Base-by-base conservation (phyloP, 64 coral and sea anemone species). In the Dendrophyllia cribrosa region DNA sequence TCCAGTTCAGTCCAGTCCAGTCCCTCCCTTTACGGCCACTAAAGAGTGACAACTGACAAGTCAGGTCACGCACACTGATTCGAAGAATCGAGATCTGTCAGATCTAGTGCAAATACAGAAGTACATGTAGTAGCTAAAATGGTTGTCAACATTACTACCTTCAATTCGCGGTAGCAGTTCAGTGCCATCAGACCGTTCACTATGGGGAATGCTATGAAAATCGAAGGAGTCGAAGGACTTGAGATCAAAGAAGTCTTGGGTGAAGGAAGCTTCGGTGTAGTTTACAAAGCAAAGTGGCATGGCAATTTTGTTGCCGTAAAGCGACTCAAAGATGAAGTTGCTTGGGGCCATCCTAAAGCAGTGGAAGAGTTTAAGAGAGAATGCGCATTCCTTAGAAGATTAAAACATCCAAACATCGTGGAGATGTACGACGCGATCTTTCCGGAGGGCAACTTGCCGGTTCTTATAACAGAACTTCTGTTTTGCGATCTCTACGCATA, bases 331-430 rank as follows among this genome's bases (percentile, higher is more conserved):
- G 79, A 82, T 8, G 79, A 82, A 3, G 60, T 82, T 4, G 34
- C 58, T 15, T 64, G 53, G n/a, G 21, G 16, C 16, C 26, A 64
- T 17, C 79, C 79, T 3, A 20, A 48, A 47, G 79, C 25, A 47
- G 5, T 82, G 23, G 59, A 82, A 14, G 24, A 65, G 43, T 82
- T 82, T 7, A 82, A 48, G 26, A 82, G 20, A 82, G 79, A 82
- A 82, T 82, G 79, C 16, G 59, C 16, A 44, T 47, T 82, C 43
- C 24, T 82, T 43, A 61, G 79, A 19, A 34, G 15, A 65, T 59
- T 82, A 20, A 65, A 82, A 46, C 79, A 82, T 16, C 79, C 79
- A 43, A 82, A 82, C 34, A 82, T 82, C 25, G 79, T 82, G 25
- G 59, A 82, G 47, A 44, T 82, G 26, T 49, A 47, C 43, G 43